phyloP scores from a whole-genome alignment of 2,888 invertebrate genomes.

The Apeira syringaria region DNA sequence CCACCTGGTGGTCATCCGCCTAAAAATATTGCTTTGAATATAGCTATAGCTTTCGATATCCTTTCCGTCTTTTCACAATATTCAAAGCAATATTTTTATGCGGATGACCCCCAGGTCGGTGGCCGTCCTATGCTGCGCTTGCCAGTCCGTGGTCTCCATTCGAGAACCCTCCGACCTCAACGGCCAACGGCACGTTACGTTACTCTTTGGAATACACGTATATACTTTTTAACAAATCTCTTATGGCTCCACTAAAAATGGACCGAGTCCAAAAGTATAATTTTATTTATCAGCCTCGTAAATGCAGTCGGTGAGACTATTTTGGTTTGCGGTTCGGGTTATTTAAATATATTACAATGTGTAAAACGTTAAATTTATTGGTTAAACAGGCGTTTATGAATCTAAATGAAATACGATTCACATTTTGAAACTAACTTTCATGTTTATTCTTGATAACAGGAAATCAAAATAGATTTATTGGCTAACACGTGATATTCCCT shows the following conservation, averaged over 20 bases:
- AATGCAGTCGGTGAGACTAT: conserved; percentile 4
- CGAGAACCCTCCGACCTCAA: too few relatives aligned
- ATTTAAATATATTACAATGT: conserved; percentile 2
- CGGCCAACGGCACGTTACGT: too few relatives aligned
- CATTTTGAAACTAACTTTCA: background rate
- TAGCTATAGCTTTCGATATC: too few relatives aligned
- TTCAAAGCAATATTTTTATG: too few relatives aligned
- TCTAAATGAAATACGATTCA: background rate
- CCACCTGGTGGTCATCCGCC: too few relatives aligned
- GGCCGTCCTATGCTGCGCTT: too few relatives aligned
- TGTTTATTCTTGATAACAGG: background rate
- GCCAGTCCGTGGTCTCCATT: too few relatives aligned
- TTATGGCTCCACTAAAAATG: conserved; percentile 5
- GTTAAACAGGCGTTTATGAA: conserved; percentile 1
- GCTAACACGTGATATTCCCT: background rate
- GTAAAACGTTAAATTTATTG: conserved; percentile 3
- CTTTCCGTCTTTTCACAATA: too few relatives aligned
- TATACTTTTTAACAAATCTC: conserved; percentile 9
- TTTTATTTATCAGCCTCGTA: conserved; percentile 16
- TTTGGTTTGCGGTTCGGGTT: conserved; percentile 3
- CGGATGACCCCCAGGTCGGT: too few relatives aligned
- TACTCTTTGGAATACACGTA: too few relatives aligned
- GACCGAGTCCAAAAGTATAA: conserved; percentile 13
- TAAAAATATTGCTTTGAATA: too few relatives aligned
- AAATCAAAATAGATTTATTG: background rate